phyloP scores from a whole-genome alignment of 2,113 vertebrate species.

The Pollachius pollachius region DNA sequence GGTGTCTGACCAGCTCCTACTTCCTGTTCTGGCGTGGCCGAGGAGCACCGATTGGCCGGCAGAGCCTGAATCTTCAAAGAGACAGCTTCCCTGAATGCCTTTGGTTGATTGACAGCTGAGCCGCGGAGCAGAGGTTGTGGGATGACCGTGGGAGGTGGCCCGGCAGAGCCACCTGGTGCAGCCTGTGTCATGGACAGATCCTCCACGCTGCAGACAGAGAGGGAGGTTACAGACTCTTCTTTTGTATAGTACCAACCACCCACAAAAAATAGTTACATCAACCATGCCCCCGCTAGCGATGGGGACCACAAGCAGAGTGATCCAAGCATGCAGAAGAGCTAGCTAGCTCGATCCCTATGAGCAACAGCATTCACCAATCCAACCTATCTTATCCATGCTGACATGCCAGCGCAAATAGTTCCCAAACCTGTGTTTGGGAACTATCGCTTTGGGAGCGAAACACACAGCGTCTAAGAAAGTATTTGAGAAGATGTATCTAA shows the following conservation, averaged over 20 bases:
- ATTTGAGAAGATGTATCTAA: too few species aligned
- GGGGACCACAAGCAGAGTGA: not conserved
- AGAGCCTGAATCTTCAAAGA: slow-evolving; percentile 8
- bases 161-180: slow-evolving; percentile 2
- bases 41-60: not conserved
- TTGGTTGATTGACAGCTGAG: slow-evolving; percentile 19
- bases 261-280: not conserved
- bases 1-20: slow-evolving; percentile 16
- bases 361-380: slow-evolving; percentile 4
- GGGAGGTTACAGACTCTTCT: slow-evolving; percentile 38
- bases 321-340: not conserved
- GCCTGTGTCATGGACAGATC: not conserved
- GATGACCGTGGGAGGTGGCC: slow-evolving; percentile 7
- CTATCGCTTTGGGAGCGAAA: not conserved
- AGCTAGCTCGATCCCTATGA: not conserved
- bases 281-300: not conserved
- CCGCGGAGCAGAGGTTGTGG: slow-evolving; percentile 18
- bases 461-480: too few species aligned
- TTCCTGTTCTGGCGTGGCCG: slow-evolving; percentile 38
- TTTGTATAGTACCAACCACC: slow-evolving; percentile 5
- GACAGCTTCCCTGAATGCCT: slow-evolving; percentile 10
- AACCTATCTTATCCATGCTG: slow-evolving; percentile 14
- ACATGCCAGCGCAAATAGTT: too few species aligned
- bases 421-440: not conserved
- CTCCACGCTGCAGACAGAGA: slow-evolving; percentile 56